phyloP scores from a whole-genome alignment of 2,797 vertebrate genomes.

The Antennarius maculatus region DNA sequence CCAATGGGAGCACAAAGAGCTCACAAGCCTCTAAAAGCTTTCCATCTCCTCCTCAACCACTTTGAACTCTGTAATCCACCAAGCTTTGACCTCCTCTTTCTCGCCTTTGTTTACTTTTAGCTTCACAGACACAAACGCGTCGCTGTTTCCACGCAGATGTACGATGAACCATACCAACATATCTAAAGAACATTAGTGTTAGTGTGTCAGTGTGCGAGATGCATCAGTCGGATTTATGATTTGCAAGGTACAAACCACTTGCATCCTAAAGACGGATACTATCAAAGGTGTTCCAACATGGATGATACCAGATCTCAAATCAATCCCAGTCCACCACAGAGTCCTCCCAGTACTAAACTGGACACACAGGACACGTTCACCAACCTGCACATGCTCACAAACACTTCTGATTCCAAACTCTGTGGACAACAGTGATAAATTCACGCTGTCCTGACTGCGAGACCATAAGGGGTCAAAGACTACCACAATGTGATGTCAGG shows the following conservation, averaged over 20 bases:
- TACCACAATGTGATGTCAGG: conserved; percentile 8
- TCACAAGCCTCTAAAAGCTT: conserved; percentile 40
- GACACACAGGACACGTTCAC: not conserved
- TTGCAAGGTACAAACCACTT: conserved; percentile 3
- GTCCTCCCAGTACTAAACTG: conserved; percentile 21
- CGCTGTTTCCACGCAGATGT: conserved; percentile 20
- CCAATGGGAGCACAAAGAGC: conserved; percentile 52
- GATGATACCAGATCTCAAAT: conserved; percentile 3
- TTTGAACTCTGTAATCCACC: conserved; percentile 56
- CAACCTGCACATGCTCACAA: conserved; percentile 6
- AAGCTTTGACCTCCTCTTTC: conserved; percentile 62
- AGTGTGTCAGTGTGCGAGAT: conserved; percentile 11
- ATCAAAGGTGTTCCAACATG: conserved; percentile 22
- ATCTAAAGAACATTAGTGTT: conserved; percentile 16
- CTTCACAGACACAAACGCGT: conserved; percentile 31
- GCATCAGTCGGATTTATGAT: conserved; percentile 21
- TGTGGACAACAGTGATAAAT: conserved; percentile 9
- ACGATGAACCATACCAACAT: conserved; percentile 28
- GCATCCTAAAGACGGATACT: not conserved
- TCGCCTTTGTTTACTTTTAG: conserved; percentile 63
- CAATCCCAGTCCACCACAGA: conserved; percentile 14
- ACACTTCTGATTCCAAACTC: conserved; percentile 19
- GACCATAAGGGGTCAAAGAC: conserved; percentile 4
- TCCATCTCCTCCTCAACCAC: conserved; percentile 36
- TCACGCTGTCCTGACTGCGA: conserved; percentile 14